Evolutionary conservation across 2,888 invertebrate species (phyloP).

Genomic region (Chironomus riparius): DNA sequence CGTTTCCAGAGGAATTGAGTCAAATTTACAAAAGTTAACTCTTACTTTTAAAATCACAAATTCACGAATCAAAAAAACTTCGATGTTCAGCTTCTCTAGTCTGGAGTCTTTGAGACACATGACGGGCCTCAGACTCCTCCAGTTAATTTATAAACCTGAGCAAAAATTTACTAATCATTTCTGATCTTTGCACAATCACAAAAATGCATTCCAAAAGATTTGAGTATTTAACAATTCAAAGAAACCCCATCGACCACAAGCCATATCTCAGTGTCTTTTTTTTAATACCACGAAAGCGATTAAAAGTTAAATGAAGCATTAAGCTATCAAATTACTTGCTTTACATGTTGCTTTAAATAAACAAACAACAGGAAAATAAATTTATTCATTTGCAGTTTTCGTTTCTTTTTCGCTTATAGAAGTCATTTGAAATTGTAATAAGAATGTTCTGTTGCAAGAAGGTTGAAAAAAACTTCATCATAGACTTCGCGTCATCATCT

Average conservation of each 20-base stretch:
- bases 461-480: neutral
- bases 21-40: too few relatives aligned
- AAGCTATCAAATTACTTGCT: slow-evolving; percentile 21
- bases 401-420: neutral
- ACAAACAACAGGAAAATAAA: neutral
- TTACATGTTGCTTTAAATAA: slow-evolving; percentile 1
- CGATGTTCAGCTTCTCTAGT: too few relatives aligned
- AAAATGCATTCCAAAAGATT: neutral
- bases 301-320: slow-evolving; percentile 18
- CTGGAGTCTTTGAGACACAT: too few relatives aligned
- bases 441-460: neutral
- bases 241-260: neutral
- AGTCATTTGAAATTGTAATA: neutral
- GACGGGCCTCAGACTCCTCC: too few relatives aligned
- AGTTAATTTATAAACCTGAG: too few relatives aligned
- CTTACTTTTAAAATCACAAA: too few relatives aligned
- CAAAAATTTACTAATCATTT: neutral
- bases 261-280: neutral
- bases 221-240: neutral
- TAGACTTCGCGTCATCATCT: neutral
- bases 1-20: neutral
- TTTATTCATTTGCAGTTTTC: neutral
- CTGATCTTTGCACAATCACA: too few relatives aligned
- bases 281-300: neutral
- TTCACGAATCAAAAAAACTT: too few relatives aligned